Evolutionary conservation across 2,888 invertebrate genomes (phyloP), one percentile per base, ranked within the genome.

Genomic region (Griposia aprilina): DNA sequence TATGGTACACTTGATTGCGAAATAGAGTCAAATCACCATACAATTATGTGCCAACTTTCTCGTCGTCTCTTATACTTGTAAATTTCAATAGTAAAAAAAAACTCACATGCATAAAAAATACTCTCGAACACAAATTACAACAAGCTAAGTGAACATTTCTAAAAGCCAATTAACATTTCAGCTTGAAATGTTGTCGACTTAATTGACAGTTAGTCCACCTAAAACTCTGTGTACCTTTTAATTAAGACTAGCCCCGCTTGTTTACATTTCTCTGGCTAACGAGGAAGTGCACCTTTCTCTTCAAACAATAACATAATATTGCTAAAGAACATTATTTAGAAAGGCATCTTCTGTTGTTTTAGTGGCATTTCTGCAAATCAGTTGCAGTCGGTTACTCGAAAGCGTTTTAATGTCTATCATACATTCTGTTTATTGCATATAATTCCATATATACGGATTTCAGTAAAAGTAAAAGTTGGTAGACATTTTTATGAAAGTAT

Each of bases 231-330:
- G 84, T 89, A 87, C 85, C 85, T 90, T 89, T 88, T 90, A 90
- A 93, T 92, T 91, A 92, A 86, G 83, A 83, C 85, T 88, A 88
- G 89, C 88, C 88, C 76, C 81, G 87, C 87, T 85, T 89, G 81
- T 91, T 90, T 88, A 91, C 83, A 81, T 82, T 90, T 83, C 85
- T 84, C 84, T 88, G 80, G 79, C 85, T 90, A 87, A 90, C 87
- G 84, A 80, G 84, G 76, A 84, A 81, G 74, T 89, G 85, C 88
- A 85, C 92, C 95, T 96, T 96, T 96, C 96, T 94, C 95, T 92
- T 92, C 87, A 93, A 93, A 93, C 91, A 93, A 92, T 90, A 84
- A 82, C 75, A 77, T 82, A 88, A 86, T 90, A 91, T 91, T 88
- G 87, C 88, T 87, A 84, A 90, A 88, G 87, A 87, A 87, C 82